Conservation (phyloP, 2,797 vertebrate species). For the Enteromius argenteus region DNA sequence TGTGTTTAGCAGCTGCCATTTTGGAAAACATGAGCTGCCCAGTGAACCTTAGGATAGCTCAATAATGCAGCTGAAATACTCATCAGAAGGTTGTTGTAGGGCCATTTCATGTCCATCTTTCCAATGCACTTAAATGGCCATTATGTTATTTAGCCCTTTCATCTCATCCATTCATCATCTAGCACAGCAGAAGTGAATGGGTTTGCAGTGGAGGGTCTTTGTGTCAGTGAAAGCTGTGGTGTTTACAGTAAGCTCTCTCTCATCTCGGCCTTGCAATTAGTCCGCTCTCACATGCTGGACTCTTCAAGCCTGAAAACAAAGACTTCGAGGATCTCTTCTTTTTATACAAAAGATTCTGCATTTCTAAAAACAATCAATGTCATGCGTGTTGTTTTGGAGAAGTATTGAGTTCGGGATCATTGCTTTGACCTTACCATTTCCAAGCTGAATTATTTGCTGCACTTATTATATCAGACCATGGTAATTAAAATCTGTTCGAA, state of each 20-base stretch:
- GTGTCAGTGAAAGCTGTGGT: conserved; percentile 55
- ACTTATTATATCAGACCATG: not conserved
- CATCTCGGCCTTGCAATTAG: conserved; percentile 24
- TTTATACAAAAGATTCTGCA: not conserved
- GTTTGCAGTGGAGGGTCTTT: conserved; percentile 55
- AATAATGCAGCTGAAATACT: conserved; percentile 35
- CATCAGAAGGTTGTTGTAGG: conserved; percentile 24
- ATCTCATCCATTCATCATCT: conserved; percentile 33
- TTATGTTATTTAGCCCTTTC: conserved; percentile 30
- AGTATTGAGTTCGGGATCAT: not conserved
- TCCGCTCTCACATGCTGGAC: not conserved
- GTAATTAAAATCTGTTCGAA: not conserved
- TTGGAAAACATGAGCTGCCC: conserved; percentile 32
- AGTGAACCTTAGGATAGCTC: conserved; percentile 13
- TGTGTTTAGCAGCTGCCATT: conserved; percentile 39
- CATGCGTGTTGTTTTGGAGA: conserved; percentile 1
- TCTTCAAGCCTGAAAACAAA: conserved; percentile 55
- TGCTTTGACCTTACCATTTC: not conserved
- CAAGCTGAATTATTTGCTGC: not conserved
- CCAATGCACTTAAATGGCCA: conserved; percentile 25
- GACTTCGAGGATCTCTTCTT: conserved; percentile 12
- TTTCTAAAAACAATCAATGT: conserved; percentile 23
- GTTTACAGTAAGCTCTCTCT: conserved; percentile 57
- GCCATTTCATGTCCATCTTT: conserved; percentile 39
- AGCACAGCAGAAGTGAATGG: conserved; percentile 41